Evolutionary conservation across 2,888 invertebrate species (phyloP).

Genomic region (Corbicula japonica): DNA sequence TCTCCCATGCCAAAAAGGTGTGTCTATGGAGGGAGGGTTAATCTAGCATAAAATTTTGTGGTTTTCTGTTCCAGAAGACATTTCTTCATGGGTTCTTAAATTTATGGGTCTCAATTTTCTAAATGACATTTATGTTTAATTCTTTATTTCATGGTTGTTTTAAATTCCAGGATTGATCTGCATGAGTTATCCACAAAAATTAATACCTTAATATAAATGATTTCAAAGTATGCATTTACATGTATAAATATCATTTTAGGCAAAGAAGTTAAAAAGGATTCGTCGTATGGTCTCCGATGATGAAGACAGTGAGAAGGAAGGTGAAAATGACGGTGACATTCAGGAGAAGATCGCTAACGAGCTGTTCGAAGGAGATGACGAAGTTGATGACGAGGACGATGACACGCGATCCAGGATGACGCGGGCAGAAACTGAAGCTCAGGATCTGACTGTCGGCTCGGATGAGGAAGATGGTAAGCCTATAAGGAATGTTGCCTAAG

Average conservation of each 20-base stretch:
- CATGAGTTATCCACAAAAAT: not conserved
- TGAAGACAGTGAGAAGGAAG: conserved; percentile 85
- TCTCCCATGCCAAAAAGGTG: too few species aligned
- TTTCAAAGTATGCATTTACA: not conserved
- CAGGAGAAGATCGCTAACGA: conserved; percentile 84
- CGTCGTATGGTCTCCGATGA: conserved; percentile 82
- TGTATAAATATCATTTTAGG: conserved; percentile 33
- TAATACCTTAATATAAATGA: not conserved
- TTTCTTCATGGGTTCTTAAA: too few species aligned
- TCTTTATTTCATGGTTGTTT: not conserved
- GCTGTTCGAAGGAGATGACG: conserved; percentile 85
- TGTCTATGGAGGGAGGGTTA: too few species aligned
- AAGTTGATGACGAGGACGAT: conserved; percentile 75
- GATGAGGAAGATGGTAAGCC: conserved; percentile 82
- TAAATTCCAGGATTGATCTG: not conserved
- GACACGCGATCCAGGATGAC: conserved; percentile 68
- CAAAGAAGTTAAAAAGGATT: conserved; percentile 83
- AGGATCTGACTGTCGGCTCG: conserved; percentile 91
- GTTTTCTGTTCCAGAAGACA: too few species aligned
- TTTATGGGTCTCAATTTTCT: not conserved
- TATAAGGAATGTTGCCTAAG: not conserved
- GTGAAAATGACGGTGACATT: conserved; percentile 78
- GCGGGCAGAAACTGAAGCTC: conserved; percentile 87
- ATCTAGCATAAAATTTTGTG: too few species aligned
- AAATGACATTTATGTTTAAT: not conserved